Conservation (phyloP, 2,797 vertebrate genomes). For the Parauchenoglanis ngamensis region DNA sequence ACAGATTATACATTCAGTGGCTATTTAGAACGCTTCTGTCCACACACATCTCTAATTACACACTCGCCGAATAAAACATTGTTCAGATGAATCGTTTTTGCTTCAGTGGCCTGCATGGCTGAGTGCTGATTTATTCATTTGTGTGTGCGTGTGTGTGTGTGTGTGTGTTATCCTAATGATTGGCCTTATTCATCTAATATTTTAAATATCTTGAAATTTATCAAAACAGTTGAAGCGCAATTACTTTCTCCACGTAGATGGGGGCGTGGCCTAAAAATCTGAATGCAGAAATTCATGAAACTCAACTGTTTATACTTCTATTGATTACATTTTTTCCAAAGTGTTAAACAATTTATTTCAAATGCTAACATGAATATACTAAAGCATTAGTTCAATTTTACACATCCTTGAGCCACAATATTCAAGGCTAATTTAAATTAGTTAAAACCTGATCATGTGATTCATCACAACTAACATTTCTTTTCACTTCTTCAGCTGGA, state of each 20-base stretch:
- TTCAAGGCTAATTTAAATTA: neutral
- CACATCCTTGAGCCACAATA: neutral
- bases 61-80: neutral
- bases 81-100: neutral
- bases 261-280: too few relatives aligned
- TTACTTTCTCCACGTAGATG: neutral
- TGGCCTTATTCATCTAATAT: neutral
- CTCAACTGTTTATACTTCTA: too few relatives aligned
- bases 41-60: slow-evolving; percentile 11
- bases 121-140: neutral
- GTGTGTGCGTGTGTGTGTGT: neutral
- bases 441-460: neutral
- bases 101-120: neutral
- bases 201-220: too few relatives aligned
- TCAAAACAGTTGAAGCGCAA: too few relatives aligned
- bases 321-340: too few relatives aligned
- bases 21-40: neutral
- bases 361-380: too few relatives aligned
- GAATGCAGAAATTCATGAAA: too few relatives aligned
- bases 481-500: neutral
- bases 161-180: neutral
- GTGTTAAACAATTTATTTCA: too few relatives aligned
- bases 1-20: neutral
- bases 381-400: too few relatives aligned
- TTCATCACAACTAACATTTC: neutral